These are phyloP conservation scores for Jacana jacana DNA, from an alignment of 2,113 vertebrate species.

Conservation along the genomic window DNA sequence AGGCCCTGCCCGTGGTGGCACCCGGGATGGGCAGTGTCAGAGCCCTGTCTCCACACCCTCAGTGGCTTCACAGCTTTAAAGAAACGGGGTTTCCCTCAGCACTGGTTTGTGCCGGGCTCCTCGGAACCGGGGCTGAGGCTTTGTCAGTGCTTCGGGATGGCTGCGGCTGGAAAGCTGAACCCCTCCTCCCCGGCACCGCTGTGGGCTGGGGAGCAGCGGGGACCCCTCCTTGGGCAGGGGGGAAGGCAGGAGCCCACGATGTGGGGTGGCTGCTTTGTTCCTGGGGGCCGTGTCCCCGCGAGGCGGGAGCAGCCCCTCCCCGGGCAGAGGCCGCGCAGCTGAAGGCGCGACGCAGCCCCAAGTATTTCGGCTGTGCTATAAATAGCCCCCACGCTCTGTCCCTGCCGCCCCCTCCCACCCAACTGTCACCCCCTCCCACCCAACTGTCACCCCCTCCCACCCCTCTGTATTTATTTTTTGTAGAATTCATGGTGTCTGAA, in stretches of 20 bases:
- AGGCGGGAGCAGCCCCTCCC: background rate
- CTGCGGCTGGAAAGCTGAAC: accelerated
- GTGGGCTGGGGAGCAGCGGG: accelerated
- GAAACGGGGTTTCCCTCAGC: background rate
- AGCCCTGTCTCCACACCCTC: background rate
- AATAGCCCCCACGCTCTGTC: background rate
- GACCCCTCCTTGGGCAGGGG: too few species aligned
- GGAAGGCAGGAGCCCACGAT: accelerated
- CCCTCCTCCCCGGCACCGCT: accelerated
- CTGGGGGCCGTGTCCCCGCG: accelerated
- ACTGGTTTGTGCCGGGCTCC: background rate
- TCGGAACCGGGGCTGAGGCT: background rate
- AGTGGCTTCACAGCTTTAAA: background rate
- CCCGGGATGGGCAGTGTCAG: accelerated
- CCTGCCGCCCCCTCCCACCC: background rate
- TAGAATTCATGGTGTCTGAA: slow-evolving; percentile 36
- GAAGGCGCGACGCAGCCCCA: background rate
- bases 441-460: too few species aligned
- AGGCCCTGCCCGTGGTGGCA: accelerated
- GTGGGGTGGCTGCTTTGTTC: background rate
- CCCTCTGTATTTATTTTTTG: slow-evolving; percentile 63
- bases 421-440: background rate
- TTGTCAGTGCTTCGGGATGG: slow-evolving; percentile 14
- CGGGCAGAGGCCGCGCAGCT: background rate
- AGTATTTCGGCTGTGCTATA: slow-evolving; percentile 14